Percentiles rank a stretch among this genome's conserved stretches.
Conservation (phyloP, 2,113 vertebrate species). For the Centropus bengalensis region DNA sequence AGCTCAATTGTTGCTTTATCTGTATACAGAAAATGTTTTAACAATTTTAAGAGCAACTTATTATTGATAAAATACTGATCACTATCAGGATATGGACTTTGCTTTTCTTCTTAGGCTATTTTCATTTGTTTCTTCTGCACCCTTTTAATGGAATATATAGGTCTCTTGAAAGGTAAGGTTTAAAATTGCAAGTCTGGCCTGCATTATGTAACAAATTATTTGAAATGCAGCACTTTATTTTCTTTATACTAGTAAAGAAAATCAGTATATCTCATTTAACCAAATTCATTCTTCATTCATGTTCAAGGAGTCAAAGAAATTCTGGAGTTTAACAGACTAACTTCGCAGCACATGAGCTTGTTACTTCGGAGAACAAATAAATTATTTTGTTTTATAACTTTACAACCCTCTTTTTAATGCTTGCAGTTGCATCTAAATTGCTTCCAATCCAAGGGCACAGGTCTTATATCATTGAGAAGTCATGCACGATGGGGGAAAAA, state of each 20-base stretch:
- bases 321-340: conserved; percentile 78
- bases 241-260: conserved; percentile 75
- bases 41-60: conserved; percentile 58
- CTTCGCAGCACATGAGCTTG: conserved; percentile 74
- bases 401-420: conserved; percentile 61
- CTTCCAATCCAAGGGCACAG: conserved; percentile 45
- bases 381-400: conserved; percentile 26
- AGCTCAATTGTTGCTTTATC: conserved; percentile 14
- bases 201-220: conserved; percentile 77
- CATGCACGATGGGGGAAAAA: not conserved
- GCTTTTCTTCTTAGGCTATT: conserved; percentile 84
- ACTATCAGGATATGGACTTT: conserved; percentile 78
- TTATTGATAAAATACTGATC: conserved; percentile 63
- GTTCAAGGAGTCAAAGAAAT: conserved; percentile 67
- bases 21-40: conserved; percentile 45
- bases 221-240: conserved; percentile 66
- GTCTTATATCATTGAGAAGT: conserved; percentile 30
- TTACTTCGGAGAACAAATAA: conserved; percentile 54
- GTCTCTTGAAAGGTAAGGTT: conserved; percentile 92
- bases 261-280: conserved; percentile 74
- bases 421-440: conserved; percentile 66
- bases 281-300: conserved; percentile 75
- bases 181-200: conserved; percentile 79
- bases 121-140: conserved; percentile 89
- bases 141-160: conserved; percentile 87